A percentile compares a stretch with the other conserved stretches of the same genome.
Evolutionary conservation across 2,113 vertebrate genomes (phyloP).

Genomic region (Typhlomys cinereus): DNA sequence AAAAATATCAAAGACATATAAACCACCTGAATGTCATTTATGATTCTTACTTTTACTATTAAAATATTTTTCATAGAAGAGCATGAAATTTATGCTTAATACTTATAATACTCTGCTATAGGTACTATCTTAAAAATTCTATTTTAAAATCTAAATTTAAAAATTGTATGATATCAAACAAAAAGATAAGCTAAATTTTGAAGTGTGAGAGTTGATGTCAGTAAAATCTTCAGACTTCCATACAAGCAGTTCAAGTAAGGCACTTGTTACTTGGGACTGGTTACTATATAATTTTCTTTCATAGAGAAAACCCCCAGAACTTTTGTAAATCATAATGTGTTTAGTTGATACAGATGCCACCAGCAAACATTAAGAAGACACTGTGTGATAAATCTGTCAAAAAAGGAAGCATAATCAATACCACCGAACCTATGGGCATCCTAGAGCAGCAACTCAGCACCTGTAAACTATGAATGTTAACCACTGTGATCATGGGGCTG

Average conservation of each 20-base stretch:
- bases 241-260: background rate
- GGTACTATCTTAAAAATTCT: background rate
- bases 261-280: background rate
- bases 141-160: background rate
- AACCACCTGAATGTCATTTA: background rate
- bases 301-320: background rate
- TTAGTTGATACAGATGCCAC: background rate
- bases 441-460: fast-evolving
- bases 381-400: background rate
- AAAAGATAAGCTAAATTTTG: background rate
- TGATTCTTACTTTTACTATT: background rate
- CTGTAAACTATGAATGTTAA: background rate
- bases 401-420: background rate
- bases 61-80: background rate
- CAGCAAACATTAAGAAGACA: background rate
- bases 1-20: background rate
- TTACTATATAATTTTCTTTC: background rate
- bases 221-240: background rate
- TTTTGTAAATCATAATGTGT: background rate
- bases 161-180: background rate
- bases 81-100: background rate
- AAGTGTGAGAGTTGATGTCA: background rate
- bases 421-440: background rate
- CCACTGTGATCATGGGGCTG: background rate
- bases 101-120: background rate